Conservation (phyloP, 2,113 vertebrate species). For the Paratilapia polleni region DNA sequence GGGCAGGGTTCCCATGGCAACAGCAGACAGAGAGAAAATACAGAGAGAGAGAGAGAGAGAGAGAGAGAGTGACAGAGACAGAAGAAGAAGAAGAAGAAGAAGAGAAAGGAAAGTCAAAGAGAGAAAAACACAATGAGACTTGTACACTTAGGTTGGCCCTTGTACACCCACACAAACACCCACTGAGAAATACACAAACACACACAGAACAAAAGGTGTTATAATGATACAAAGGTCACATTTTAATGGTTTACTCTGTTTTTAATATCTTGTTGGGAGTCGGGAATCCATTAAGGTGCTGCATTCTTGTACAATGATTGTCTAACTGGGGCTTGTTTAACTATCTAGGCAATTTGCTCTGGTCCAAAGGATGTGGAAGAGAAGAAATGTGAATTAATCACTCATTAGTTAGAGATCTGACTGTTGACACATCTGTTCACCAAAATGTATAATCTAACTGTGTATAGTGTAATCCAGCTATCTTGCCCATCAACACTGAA, state of each 20-base stretch:
- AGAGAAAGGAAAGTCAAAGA: slow-evolving; percentile 7
- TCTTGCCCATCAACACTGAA: neutral
- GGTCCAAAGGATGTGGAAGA: neutral
- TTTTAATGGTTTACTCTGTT: neutral
- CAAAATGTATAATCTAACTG: neutral
- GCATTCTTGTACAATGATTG: neutral
- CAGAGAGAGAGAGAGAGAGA: neutral
- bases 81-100: neutral
- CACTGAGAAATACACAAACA: neutral
- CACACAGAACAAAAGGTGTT: neutral
- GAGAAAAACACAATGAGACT: slow-evolving; percentile 12
- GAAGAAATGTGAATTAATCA: slow-evolving; percentile 7
- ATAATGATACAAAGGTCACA: slow-evolving; percentile 6
- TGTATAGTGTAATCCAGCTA: neutral
- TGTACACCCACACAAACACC: slow-evolving; percentile 21
- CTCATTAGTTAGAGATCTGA: slow-evolving; percentile 11
- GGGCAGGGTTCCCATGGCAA: slow-evolving; percentile 66
- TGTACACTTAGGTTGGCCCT: neutral
- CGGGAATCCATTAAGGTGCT: neutral
- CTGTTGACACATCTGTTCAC: neutral
- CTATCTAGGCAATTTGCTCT: neutral
- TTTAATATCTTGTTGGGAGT: neutral
- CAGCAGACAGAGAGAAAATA: slow-evolving; percentile 40
- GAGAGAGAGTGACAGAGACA: neutral
- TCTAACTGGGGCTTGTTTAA: neutral